Evolutionary conservation across 2,797 vertebrate species (phyloP), one percentile per base, ranked within the genome.

Genomic region (Gorsachius magnificus): DNA sequence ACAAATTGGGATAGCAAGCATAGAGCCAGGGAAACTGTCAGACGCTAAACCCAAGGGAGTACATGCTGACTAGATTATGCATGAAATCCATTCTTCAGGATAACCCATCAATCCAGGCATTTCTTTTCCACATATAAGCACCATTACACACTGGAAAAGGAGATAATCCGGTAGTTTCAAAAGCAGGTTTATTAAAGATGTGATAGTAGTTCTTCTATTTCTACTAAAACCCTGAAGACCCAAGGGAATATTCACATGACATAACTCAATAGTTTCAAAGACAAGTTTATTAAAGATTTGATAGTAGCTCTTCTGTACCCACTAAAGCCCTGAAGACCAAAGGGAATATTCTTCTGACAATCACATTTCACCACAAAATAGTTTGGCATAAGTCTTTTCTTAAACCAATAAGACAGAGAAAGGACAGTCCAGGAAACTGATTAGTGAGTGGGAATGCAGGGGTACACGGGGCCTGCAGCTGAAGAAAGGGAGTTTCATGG

Each of bases 281-380:
- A 93, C 74, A 86, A 91, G 43, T 95, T 96, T 95, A 91, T 90
- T 83, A 69, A 95, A 91, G 54, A 75, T 90, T 26, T 68, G 74
- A n/a, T 82, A 84, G 69, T 76, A 84, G 28, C 41, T 76, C 6
- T 86, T 83, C 65, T 70, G 13, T 89, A 79, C 70, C 41, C 58
- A 76, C 28, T 83, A 76, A 86, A 90, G 15, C 70, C 48, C 63
- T 87, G 76, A 89, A 88, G 43, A 83, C 41, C 51, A 76, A 91
- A 89, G 65, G 64, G 58, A 90, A 87, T 89, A 60, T 54, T 88
- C 82, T 65, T n/a, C 20, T 91, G 79, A 77, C 76, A 96, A 82
- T 91, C 70, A 43, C 57, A 83, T 95, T 90, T 94, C 18, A 69
- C 63, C 74, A 89, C 11, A 31, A 89, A 82, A 26, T 36, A 50